These are phyloP conservation scores for Sebastes vulpes DNA, from an alignment of 2,797 vertebrate species.

Conservation along the genomic window DNA sequence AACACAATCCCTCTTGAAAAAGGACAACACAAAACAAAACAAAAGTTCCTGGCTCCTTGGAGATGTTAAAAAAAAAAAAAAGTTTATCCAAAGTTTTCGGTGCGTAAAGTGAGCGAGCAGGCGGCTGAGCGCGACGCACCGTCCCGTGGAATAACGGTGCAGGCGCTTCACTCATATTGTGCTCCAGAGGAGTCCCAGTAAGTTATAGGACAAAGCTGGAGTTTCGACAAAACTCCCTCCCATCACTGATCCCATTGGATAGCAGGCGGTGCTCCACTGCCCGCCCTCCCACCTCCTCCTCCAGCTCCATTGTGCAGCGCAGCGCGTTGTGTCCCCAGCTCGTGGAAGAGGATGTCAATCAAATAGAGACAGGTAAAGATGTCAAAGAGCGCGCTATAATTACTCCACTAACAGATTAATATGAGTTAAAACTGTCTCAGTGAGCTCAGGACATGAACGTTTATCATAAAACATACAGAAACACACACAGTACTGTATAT, in stretches of 20 bases:
- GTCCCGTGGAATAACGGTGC: slow-evolving; percentile 83
- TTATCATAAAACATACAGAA: background rate
- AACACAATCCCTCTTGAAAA: background rate
- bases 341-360: slow-evolving; percentile 63
- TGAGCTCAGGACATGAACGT: background rate
- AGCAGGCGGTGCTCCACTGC: slow-evolving; percentile 25
- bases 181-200: slow-evolving; percentile 69
- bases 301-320: slow-evolving; percentile 42
- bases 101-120: slow-evolving; percentile 36
- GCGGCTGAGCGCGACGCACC: slow-evolving; percentile 55
- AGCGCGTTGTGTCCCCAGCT: slow-evolving; percentile 24
- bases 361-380: slow-evolving; percentile 62
- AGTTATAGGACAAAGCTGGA: slow-evolving; percentile 86
- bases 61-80: slow-evolving; percentile 19
- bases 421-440: background rate
- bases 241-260: slow-evolving; percentile 81
- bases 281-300: slow-evolving; percentile 66
- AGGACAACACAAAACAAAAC: background rate
- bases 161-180: slow-evolving; percentile 80
- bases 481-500: too few relatives aligned
- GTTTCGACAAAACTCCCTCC: slow-evolving; percentile 80
- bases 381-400: slow-evolving; percentile 36
- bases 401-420: background rate
- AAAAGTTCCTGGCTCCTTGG: slow-evolving; percentile 40
- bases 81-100: slow-evolving; percentile 64